Evolutionary conservation across 2,888 invertebrate species (phyloP).

Genomic region (Netelia virgata): DNA sequence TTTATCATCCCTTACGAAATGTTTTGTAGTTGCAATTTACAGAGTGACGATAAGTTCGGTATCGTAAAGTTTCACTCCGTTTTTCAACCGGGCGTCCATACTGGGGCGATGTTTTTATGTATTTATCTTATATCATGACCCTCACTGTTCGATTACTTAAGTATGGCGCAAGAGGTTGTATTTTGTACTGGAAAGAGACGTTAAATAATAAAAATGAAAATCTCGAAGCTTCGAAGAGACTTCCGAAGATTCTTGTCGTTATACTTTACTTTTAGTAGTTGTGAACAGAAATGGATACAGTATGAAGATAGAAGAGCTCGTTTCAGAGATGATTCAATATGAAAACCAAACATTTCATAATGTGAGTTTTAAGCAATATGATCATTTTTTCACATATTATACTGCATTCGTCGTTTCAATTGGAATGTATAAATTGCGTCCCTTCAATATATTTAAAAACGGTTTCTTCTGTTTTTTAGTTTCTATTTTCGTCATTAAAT

Average conservation of each 20-base stretch:
- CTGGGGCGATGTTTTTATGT: neutral
- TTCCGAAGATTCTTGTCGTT: neutral
- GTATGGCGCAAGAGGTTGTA: neutral
- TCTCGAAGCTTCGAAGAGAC: neutral
- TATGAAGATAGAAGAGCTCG: neutral
- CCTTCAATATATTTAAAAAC: too few species aligned
- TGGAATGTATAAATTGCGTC: too few species aligned
- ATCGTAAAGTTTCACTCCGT: neutral
- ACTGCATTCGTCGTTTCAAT: too few species aligned
- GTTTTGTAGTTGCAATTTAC: too few species aligned
- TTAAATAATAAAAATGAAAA: slow-evolving; percentile 7
- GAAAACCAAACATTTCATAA: neutral
- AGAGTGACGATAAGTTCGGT: too few species aligned
- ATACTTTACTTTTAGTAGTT: neutral
- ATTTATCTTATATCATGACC: neutral
- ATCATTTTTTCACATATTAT: too few species aligned
- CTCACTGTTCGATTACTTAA: neutral
- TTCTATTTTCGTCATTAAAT: too few species aligned
- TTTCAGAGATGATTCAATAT: neutral
- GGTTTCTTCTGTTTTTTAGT: too few species aligned
- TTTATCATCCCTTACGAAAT: too few species aligned
- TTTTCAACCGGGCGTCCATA: neutral
- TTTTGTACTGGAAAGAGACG: neutral
- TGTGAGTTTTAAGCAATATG: too few species aligned
- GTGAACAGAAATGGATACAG: neutral